Base-by-base conservation (phyloP, 2,888 invertebrate genomes). In the Apamea monoglypha region DNA sequence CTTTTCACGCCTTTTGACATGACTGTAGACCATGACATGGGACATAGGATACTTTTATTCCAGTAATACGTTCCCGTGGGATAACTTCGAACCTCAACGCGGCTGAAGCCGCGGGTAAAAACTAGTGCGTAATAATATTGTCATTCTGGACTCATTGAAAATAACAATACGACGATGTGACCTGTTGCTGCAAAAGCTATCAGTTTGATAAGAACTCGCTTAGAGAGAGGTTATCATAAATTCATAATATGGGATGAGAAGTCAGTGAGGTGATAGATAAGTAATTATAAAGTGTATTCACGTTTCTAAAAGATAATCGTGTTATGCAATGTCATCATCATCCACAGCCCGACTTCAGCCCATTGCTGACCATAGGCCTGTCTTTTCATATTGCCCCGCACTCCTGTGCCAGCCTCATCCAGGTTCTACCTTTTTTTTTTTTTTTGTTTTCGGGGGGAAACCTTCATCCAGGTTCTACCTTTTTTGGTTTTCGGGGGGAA, bases 171-270 rank as follows among this genome's bases (percentile, higher is more conserved):
- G 56, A 50, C n/a, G 61, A 69, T 16, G n/a, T 1, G 76, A 64
- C 71, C 86, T 64, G 25, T 63, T 1, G 40, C 79, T 67, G 80
- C 74, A 85, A 29, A 79, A n/a, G 79, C 2, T 86, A 85, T 86
- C 87, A 16, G n/a, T 50, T 50, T 76, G 79, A 83, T 83, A 86
- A 86, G 56, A 72, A 67, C 64, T 77, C 66, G 47, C 68, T 86
- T 64, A 74, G 63, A 56, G n/a, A 53, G 56, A 36, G 81, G 70
- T 81, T 83, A 83, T 85, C 76, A 12, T 50, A 7, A 59, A 40
- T 64, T 47, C 36, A 70, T 59, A n/a, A 64, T 40, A 81, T 21
- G 53, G 56, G 16, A 76, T 69, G 47, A 12, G 12, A 40, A 61
- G 53, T 74, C 47, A 67, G 63, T 71, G 56, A 81, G 74, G 44